These are phyloP conservation scores for Chironomus tentans DNA, from an alignment of 2,888 invertebrate genomes.

Conservation along the genomic window DNA sequence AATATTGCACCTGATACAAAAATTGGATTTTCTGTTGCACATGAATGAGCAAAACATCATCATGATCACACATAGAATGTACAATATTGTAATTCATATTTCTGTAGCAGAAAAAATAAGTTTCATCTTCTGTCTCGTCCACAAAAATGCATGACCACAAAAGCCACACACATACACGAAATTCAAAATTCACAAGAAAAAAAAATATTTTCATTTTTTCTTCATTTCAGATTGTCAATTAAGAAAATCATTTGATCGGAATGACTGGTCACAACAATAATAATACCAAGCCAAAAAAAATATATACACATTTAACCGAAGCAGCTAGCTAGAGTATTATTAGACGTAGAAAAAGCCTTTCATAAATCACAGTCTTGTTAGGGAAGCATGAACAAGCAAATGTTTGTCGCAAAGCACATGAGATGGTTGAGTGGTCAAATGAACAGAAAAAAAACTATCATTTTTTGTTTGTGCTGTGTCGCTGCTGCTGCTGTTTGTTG, in stretches of 20 bases:
- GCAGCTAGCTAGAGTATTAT: no score
- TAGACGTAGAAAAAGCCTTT: not conserved
- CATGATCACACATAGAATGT: not conserved
- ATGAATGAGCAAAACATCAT: not conserved
- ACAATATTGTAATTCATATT: not conserved
- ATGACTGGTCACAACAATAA: not conserved
- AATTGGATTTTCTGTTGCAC: not conserved
- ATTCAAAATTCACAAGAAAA: not conserved
- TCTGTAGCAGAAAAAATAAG: not conserved
- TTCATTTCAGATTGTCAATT: not conserved
- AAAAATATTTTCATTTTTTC: not conserved
- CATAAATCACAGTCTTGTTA: constrained; percentile 8
- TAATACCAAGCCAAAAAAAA: no score
- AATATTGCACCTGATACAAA: no score
- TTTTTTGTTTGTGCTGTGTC: not conserved
- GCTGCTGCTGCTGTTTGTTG: no score
- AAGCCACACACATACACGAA: not conserved
- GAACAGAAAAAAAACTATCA: not conserved
- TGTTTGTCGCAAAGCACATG: not conserved
- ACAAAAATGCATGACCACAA: not conserved
- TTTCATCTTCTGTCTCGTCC: no score
- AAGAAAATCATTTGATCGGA: constrained; percentile 6
- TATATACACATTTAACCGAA: no score
- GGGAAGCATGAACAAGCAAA: not conserved
- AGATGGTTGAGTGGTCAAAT: not conserved